These are phyloP conservation scores for Pygoscelis antarcticus DNA, from an alignment of 2,113 vertebrate genomes.

Conservation along the genomic window DNA sequence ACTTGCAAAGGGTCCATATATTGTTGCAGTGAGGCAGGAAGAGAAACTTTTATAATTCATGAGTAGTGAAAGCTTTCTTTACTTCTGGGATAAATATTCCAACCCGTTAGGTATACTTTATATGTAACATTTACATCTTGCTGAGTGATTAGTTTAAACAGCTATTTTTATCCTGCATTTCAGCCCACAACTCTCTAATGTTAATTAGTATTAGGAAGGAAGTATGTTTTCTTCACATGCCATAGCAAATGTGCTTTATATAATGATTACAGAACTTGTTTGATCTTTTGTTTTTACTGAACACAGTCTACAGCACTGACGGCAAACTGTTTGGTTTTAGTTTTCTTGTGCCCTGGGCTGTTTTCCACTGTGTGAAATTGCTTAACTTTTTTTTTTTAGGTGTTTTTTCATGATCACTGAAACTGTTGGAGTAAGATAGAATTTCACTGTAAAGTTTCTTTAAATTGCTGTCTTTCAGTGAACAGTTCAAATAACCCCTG, in stretches of 20 bases:
- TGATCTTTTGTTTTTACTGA: constrained; percentile 69
- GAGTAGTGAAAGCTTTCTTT: constrained; percentile 59
- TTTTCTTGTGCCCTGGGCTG: constrained; percentile 74
- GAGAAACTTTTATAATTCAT: constrained; percentile 57
- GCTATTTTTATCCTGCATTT: constrained; percentile 58
- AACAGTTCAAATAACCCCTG: constrained; percentile 17
- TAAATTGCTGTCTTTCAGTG: constrained; percentile 67
- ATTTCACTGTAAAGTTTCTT: constrained; percentile 70
- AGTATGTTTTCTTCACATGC: constrained; percentile 61
- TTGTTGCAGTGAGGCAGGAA: constrained; percentile 40
- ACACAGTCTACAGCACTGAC: constrained; percentile 57
- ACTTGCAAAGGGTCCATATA: neutral
- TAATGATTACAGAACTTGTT: constrained; percentile 58
- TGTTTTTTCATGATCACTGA: constrained; percentile 75
- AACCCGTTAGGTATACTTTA: constrained; percentile 67
- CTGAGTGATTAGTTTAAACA: constrained; percentile 34
- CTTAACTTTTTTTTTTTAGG: constrained; percentile 70
- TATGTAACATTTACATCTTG: constrained; percentile 52
- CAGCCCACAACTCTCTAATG: constrained; percentile 37
- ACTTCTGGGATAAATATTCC: constrained; percentile 68
- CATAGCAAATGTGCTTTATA: constrained; percentile 66
- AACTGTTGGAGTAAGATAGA: constrained; percentile 67
- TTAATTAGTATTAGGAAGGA: constrained; percentile 73
- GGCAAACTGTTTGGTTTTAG: constrained; percentile 71
- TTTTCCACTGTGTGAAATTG: constrained; percentile 75